Base-by-base conservation (phyloP, 2,888 invertebrate genomes). In the Iselma pallidipennis region DNA sequence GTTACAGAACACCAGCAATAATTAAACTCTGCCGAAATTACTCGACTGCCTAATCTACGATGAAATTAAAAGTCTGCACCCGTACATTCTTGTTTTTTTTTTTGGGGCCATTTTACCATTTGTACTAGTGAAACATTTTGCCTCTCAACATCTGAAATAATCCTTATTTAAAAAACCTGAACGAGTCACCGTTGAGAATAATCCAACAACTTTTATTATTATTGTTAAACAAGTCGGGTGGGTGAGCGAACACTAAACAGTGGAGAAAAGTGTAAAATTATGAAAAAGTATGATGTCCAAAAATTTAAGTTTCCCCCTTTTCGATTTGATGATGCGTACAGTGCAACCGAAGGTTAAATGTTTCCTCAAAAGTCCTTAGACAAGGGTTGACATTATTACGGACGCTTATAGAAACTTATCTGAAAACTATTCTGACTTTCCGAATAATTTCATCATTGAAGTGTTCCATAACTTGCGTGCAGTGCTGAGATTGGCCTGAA, bases 381-480 rank as follows among this genome's bases (percentile, higher is more conserved):
- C 12, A 23, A 23, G 21, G 45, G 45, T 45, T 45, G 45, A 23
- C 45, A 23, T 45, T 23, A 45, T 23, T 45, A 23, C 21, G 12
- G 12, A n/a, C 45, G 45, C 50, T 56, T 49, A 51, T 65, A 61
- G 64, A 66, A 70, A 69, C 59, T 71, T 71, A 71, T 71, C 69
- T 66, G 63, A 58, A 69, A 72, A 73, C 74, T 73, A 66, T 73
- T 73, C 71, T 69, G 68, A 68, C 71, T 77, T 78, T 78, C 76
- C 76, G 69, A 75, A 74, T 77, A 76, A 78, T 78, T 78, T 77
- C 75, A 76, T 78, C 76, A 76, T 76, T 75, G 77, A 77, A 77
- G 76, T 73, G 74, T 72, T 71, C 70, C 76, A 74, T 76, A 77
- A 77, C 72, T 74, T 71, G 74, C 68, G 69, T 76, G 75, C 74